phyloP scores from a whole-genome alignment of 2,888 invertebrate species.

The Zaprionus lineosus region DNA sequence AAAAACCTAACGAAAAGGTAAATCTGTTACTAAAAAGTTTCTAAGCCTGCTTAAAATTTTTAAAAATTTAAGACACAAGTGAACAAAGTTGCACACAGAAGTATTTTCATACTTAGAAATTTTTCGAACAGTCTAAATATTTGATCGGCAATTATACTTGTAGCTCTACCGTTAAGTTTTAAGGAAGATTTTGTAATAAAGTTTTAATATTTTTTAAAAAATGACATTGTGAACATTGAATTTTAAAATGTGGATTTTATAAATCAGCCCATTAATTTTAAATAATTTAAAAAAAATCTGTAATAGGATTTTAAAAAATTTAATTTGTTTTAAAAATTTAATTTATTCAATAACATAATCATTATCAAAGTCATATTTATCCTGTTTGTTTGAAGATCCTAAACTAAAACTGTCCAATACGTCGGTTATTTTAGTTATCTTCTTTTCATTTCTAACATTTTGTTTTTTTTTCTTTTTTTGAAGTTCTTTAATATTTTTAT shows the following conservation, averaged over 20 bases:
- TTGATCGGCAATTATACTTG: slow-evolving; percentile 62
- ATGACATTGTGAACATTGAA: no score
- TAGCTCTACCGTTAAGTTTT: slow-evolving; percentile 75
- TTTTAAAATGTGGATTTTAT: slow-evolving; percentile 7
- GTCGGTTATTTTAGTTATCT: slow-evolving; percentile 86
- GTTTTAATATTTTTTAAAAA: slow-evolving; percentile 71
- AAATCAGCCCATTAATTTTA: no score
- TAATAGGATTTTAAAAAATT: slow-evolving; percentile 74
- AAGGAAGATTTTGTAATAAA: slow-evolving; percentile 74
- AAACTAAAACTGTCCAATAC: slow-evolving; percentile 85
- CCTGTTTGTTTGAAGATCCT: slow-evolving; percentile 51
- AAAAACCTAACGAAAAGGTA: no score
- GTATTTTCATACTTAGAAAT: slow-evolving; percentile 37
- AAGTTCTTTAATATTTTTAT: slow-evolving; percentile 84
- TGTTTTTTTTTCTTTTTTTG: slow-evolving; percentile 85
- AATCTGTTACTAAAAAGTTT: no score
- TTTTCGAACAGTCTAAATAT: slow-evolving; percentile 62
- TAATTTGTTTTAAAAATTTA: slow-evolving; percentile 20
- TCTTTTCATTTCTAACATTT: slow-evolving; percentile 85
- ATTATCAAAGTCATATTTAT: slow-evolving; percentile 81
- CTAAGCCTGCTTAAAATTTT: no score
- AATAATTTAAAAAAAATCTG: slow-evolving; percentile 70
- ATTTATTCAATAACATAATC: slow-evolving; percentile 78
- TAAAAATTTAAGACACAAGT: no score
- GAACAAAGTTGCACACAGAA: no score